Evolutionary conservation across 2,888 invertebrate species (phyloP), one percentile per base, ranked within the genome.

Genomic region (Plutella xylostella): DNA sequence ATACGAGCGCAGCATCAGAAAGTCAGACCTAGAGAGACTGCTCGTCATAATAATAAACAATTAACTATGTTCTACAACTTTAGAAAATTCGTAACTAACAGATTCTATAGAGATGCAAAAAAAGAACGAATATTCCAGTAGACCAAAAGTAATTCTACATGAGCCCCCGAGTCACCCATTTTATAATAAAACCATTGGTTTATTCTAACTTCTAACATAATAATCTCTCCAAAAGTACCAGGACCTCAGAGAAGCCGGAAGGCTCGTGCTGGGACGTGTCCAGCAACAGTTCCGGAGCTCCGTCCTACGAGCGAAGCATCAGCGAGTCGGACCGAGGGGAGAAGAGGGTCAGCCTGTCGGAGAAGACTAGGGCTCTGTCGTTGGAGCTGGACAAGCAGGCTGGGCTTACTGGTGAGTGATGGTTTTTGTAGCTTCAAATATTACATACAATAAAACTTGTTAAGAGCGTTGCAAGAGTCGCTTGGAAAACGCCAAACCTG

Each of bases 321-420:
- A 87, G 85, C 58, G 87, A 87, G 61, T 75, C 82, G 1, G 77
- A 77, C 53, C 64, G 62, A 20, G 51, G 53, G 9, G 69, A 61
- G 39, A 51, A 58, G 3, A 44, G 61, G 5, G 57, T 57, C 43
- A 55, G 57, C 21, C 68, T 74, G 34, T 65, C 71, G 37, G 89
- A 89, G 59, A 90, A 89, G 62, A 76, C 86, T 19, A 83, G 91
- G 46, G 87, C 92, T 12, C 79, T 92, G 55, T 92, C 91, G 18
- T 80, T 93, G 1, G 92, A 90, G 56, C 72, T 90, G 40, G 90
- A 90, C 55, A 89, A 88, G 54, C 90, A 87, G 54, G 49, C 59
- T 4, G 52, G 63, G 17, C 63, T 68, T 3, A 65, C 72, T 14
- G 75, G 76, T 69, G 17, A 45, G 30, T 11, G n/a, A 15, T 7